A percentile compares a stretch with the other conserved stretches of the same genome.
Evolutionary conservation across 2,888 invertebrate genomes (phyloP).

Genomic region (Aplocera efformata): DNA sequence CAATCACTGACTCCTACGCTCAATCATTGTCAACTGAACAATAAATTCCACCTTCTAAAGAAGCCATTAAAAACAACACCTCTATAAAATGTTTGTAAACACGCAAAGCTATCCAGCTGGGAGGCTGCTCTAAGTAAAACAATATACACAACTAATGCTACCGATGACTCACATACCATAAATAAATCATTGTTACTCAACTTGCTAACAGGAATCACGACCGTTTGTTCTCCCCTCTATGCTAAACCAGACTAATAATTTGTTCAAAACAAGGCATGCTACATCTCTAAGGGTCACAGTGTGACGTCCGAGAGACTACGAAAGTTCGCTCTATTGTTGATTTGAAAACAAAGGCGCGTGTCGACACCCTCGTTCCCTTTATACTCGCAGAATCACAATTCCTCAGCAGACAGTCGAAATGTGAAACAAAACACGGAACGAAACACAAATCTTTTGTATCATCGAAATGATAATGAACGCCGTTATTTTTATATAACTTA

Average conservation of each 20-base stretch:
- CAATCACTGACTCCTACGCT: conserved; percentile 37
- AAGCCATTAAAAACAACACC: conserved; percentile 73
- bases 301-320: conserved; percentile 52
- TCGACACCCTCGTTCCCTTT: conserved; percentile 76
- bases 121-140: conserved; percentile 59
- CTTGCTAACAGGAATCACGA: conserved; percentile 71
- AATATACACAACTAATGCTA: conserved; percentile 63
- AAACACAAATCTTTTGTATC: conserved; percentile 56
- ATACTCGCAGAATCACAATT: conserved; percentile 62
- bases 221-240: conserved; percentile 65
- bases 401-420: conserved; percentile 50
- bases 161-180: conserved; percentile 71
- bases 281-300: conserved; percentile 65
- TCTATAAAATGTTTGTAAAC: conserved; percentile 80
- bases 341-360: conserved; percentile 71
- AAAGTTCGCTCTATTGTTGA: conserved; percentile 64
- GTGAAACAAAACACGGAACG: conserved; percentile 64
- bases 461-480: conserved; percentile 60
- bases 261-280: conserved; percentile 68
- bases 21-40: conserved; percentile 63
- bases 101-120: conserved; percentile 71
- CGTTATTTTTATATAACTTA: conserved; percentile 58
- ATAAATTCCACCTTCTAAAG: conserved; percentile 66
- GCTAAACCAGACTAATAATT: conserved; percentile 79
- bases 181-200: conserved; percentile 71